A percentile compares a stretch with the other conserved stretches of the same genome.
These are phyloP conservation scores for Phania funesta DNA, from an alignment of 2,888 invertebrate genomes.

Conservation along the genomic window DNA sequence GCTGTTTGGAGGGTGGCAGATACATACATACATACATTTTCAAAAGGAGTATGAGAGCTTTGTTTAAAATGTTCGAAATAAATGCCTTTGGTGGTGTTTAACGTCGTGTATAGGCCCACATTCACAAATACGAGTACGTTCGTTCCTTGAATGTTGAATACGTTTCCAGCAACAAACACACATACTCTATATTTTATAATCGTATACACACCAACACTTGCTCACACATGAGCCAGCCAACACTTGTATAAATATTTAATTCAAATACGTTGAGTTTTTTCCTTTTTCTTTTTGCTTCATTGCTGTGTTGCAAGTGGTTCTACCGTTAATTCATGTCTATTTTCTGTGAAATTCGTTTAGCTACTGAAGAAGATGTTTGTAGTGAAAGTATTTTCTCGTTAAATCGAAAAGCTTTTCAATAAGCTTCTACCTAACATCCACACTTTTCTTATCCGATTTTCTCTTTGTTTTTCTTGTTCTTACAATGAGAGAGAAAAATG, in stretches of 20 bases:
- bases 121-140: not conserved
- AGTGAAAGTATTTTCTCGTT: slow-evolving; percentile 53
- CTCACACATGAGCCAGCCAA: slow-evolving; percentile 6
- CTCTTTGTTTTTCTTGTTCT: too few species aligned
- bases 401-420: slow-evolving; percentile 35
- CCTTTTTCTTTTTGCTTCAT: slow-evolving; percentile 1
- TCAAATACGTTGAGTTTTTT: slow-evolving; percentile 16
- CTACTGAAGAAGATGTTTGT: slow-evolving; percentile 43
- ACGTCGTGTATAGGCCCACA: not conserved
- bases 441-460: not conserved
- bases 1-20: not conserved
- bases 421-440: slow-evolving; percentile 4
- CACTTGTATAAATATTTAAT: slow-evolving; percentile 32
- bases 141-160: slow-evolving; percentile 29
- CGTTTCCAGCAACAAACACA: slow-evolving; percentile 10
- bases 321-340: slow-evolving; percentile 38
- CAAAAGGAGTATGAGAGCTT: not conserved
- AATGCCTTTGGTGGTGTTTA: slow-evolving; percentile 16
- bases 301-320: not conserved
- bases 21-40: too few species aligned
- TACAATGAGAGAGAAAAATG: too few species aligned
- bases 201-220: slow-evolving; percentile 9
- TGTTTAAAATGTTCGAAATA: slow-evolving; percentile 20
- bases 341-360: slow-evolving; percentile 51
- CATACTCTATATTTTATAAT: not conserved